These are phyloP conservation scores for Brachyrhaphis roseni DNA, from an alignment of 2,797 vertebrate genomes.

Conservation along the genomic window DNA sequence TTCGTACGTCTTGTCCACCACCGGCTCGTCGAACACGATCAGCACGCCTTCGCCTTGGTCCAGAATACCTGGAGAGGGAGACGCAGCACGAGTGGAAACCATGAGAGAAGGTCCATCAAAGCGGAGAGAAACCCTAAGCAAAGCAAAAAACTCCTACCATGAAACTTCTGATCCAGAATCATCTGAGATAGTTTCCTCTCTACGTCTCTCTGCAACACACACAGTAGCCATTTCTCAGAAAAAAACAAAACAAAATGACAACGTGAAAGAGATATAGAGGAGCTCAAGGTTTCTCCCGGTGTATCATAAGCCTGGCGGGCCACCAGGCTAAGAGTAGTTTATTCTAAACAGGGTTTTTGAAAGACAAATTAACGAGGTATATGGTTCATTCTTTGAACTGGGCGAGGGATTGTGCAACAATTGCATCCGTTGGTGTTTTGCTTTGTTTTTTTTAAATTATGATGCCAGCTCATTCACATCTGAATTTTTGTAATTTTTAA, in stretches of 20 bases:
- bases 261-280: not conserved
- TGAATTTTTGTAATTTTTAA: too few relatives aligned
- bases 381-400: too few relatives aligned
- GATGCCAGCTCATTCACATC: too few relatives aligned
- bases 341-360: too few relatives aligned
- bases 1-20: conserved; percentile 95
- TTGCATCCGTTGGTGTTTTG: too few relatives aligned
- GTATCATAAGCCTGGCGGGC: too few relatives aligned
- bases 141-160: conserved; percentile 80
- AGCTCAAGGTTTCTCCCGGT: too few relatives aligned
- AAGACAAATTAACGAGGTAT: too few relatives aligned
- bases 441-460: too few relatives aligned
- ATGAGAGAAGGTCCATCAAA: not conserved
- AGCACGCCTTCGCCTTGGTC: conserved; percentile 96
- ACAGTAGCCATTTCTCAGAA: conserved; percentile 1
- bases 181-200: conserved; percentile 98
- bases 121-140: not conserved
- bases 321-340: too few relatives aligned
- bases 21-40: conserved; percentile 93
- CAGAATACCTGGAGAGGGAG: conserved; percentile 84
- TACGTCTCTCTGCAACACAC: conserved; percentile 87
- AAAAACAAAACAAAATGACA: not conserved
- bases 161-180: conserved; percentile 97
- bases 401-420: too few relatives aligned
- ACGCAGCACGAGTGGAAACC: not conserved